A percentile compares a stretch with the other conserved stretches of the same genome.
Evolutionary conservation across 2,797 vertebrate genomes (phyloP).

Genomic region (Centropyge bicolor): DNA sequence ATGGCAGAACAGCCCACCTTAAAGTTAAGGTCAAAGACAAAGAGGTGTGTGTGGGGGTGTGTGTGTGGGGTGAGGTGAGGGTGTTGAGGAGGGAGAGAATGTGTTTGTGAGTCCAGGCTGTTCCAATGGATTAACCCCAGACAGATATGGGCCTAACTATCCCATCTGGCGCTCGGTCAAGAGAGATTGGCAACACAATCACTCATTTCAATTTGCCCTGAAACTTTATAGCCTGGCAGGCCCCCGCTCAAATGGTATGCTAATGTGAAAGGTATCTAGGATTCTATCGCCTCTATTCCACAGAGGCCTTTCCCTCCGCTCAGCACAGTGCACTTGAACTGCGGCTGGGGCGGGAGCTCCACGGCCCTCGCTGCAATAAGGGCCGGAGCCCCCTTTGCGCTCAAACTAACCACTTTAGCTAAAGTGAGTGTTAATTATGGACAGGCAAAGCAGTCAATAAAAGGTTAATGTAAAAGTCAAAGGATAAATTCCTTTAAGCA

Average conservation of each 20-base stretch:
- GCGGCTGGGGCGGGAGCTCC: slow-evolving; percentile 68
- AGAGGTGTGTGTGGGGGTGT: slow-evolving; percentile 56
- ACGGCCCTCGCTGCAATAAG: slow-evolving; percentile 62
- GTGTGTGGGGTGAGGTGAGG: neutral
- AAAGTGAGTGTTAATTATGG: slow-evolving; percentile 99
- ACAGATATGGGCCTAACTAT: slow-evolving; percentile 87
- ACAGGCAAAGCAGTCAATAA: slow-evolving; percentile 99
- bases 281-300: slow-evolving; percentile 83
- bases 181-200: slow-evolving; percentile 90
- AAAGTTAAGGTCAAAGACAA: slow-evolving; percentile 85
- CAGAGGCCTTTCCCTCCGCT: slow-evolving; percentile 74
- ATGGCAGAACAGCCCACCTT: slow-evolving; percentile 76
- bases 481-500: slow-evolving; percentile 98
- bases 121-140: slow-evolving; percentile 88
- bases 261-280: slow-evolving; percentile 88
- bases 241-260: slow-evolving; percentile 86
- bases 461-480: slow-evolving; percentile 99
- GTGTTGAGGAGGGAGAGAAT: slow-evolving; percentile 54
- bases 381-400: slow-evolving; percentile 76
- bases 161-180: slow-evolving; percentile 86
- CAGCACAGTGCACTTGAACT: slow-evolving; percentile 82
- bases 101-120: slow-evolving; percentile 81
- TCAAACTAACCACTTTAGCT: slow-evolving; percentile 98
- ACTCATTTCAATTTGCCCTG: slow-evolving; percentile 90
- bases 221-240: slow-evolving; percentile 86